A percentile compares a stretch with the other conserved stretches of the same genome.
Evolutionary conservation across 2,797 vertebrate species (phyloP).

Genomic region (Lacerta viridis): DNA sequence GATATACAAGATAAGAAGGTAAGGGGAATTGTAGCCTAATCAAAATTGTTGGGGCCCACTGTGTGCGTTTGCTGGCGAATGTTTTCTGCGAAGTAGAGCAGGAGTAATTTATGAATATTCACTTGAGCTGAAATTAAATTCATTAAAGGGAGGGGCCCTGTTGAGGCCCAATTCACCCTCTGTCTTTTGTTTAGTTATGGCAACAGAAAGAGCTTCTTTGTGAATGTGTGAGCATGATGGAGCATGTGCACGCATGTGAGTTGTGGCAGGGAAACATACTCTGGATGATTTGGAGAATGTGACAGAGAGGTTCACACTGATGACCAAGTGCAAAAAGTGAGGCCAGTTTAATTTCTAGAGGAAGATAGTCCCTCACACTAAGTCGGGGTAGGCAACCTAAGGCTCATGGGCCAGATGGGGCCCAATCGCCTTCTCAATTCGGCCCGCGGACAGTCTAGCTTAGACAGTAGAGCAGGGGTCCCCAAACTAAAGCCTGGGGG

Average conservation of each 20-base stretch:
- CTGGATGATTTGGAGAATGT: slow-evolving; percentile 57
- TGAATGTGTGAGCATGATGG: slow-evolving; percentile 37
- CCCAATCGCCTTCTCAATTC: too few relatives aligned
- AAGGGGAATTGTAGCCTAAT: slow-evolving; percentile 83
- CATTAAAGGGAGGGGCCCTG: slow-evolving; percentile 78
- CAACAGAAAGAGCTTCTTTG: slow-evolving; percentile 54
- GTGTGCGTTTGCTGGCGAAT: slow-evolving; percentile 82
- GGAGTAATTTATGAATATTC: slow-evolving; percentile 88
- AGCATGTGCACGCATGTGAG: slow-evolving; percentile 37
- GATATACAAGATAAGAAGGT: slow-evolving; percentile 84
- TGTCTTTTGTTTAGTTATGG: slow-evolving; percentile 76
- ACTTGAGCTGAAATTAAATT: slow-evolving; percentile 82
- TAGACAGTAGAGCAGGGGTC: too few relatives aligned
- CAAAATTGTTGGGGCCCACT: slow-evolving; percentile 90
- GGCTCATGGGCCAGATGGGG: too few relatives aligned
- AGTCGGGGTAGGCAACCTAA: neutral
- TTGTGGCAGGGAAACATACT: slow-evolving; percentile 42
- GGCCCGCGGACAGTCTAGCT: too few relatives aligned
- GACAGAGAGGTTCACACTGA: slow-evolving; percentile 41
- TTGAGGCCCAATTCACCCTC: slow-evolving; percentile 59
- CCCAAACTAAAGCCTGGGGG: too few relatives aligned
- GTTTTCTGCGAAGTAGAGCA: slow-evolving; percentile 84
- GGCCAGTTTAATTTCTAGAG: neutral
- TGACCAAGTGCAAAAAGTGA: slow-evolving; percentile 21
- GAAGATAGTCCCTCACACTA: neutral